These are phyloP conservation scores for Scleropages formosus DNA, from an alignment of 2,797 vertebrate species.

Conservation along the genomic window DNA sequence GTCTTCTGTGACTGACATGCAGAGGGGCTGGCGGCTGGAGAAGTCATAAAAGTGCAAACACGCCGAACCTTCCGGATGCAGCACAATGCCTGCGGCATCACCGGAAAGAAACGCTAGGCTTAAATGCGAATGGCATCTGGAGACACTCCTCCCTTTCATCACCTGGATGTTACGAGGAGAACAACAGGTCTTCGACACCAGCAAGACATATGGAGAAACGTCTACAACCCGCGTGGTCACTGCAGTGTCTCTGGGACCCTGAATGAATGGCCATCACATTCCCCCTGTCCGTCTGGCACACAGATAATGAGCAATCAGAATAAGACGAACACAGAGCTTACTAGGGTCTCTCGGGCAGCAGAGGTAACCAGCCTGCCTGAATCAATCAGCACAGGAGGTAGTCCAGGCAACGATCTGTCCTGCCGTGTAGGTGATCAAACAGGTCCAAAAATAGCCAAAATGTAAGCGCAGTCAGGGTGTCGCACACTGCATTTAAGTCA, in stretches of 20 bases:
- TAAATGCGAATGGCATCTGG: background rate
- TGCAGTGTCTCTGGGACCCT: too few species aligned
- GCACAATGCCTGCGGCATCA: background rate
- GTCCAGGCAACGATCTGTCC: background rate
- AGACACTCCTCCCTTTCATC: background rate
- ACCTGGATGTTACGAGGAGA: background rate
- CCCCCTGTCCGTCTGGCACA: background rate
- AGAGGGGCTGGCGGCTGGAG: conserved; percentile 25
- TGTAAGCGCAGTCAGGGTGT: background rate
- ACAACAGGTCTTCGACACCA: background rate
- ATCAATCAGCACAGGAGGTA: background rate
- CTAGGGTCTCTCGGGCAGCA: too few species aligned
- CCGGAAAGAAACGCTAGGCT: background rate
- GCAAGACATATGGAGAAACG: background rate
- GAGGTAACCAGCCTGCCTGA: too few species aligned
- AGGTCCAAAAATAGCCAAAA: background rate
- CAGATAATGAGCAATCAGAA: background rate
- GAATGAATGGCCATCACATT: too few species aligned
- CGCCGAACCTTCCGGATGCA: background rate
- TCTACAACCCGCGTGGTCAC: too few species aligned
- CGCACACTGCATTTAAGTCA: too few species aligned
- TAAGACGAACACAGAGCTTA: too few species aligned
- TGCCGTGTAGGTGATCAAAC: conserved; percentile 7
- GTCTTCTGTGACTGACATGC: background rate
- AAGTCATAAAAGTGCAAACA: background rate